Evolutionary conservation across 37 sponge, comb jelly and placozoan genomes (phyloP), one percentile per base, ranked within the genome.

Genomic region (Crambe crambe): DNA sequence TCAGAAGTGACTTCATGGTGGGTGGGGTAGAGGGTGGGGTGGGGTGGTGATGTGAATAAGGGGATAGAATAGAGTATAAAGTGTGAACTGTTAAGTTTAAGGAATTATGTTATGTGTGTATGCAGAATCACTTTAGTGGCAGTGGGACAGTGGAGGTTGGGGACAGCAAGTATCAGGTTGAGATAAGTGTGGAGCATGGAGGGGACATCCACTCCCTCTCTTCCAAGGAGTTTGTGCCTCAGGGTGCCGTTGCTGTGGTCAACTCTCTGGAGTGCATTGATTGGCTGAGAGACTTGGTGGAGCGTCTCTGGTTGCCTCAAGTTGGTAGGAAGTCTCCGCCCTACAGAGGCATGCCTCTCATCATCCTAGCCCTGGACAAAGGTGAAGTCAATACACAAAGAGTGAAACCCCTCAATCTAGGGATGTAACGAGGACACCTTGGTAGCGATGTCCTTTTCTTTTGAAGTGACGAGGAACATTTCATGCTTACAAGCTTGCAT

Each of bases 281-380:
- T n/a, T 87, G 88, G 88, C 36, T 81, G 68, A 70, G 76, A 64
- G 41, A 44, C 31, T 10, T 84, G 1, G 38, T 70, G 60, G 40
- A 67, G 18, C 30, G 36, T 2, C 70, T 84, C 39, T 76, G 74
- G 74, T 10, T 74, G 22, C 83, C 83, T 0, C 56, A 42, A 9
- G 56, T 56, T 1, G 56, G 36, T 0, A 32, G 30, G 58, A 73
- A 59, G 9, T 17, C 25, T 2, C 73, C 82, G 18, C 74, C 74
- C 23, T 82, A 82, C 62, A 39, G 83, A 66, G 88, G 88, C 31
- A 80, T 87, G 88, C 88, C 88, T 54, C 72, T 87, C 8, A 63
- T 87, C 51, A 76, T 81, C 20, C 41, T 87, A 9, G 76, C 88
- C 18, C 67, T 82, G 17, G 83, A 82, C 32, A 41, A 73, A 66